These are phyloP conservation scores for Helicolenus hilgendorfi DNA, from an alignment of 2,797 vertebrate genomes.

Conservation along the genomic window DNA sequence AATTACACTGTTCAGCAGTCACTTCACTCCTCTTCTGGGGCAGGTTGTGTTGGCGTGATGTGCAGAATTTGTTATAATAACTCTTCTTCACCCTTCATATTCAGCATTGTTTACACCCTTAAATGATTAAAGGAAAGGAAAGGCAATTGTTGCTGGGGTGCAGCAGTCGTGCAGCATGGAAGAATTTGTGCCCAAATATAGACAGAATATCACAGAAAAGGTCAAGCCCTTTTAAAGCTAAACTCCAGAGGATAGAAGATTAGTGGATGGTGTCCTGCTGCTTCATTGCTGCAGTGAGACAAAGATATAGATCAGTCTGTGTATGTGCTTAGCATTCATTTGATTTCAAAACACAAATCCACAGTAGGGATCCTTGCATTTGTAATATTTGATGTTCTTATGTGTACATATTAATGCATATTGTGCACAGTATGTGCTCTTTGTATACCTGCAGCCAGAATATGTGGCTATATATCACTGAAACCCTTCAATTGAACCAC, in stretches of 20 bases:
- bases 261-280: neutral
- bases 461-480: neutral
- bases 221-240: constrained; percentile 16
- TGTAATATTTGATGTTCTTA: neutral
- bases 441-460: neutral
- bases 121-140: neutral
- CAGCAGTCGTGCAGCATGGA: neutral
- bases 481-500: neutral
- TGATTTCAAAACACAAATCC: neutral
- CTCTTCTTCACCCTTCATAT: neutral
- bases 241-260: constrained; percentile 30
- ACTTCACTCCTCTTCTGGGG: constrained; percentile 11
- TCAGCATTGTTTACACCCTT: neutral
- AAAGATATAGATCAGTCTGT: neutral
- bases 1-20: constrained; percentile 26
- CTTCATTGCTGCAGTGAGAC: neutral
- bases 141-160: neutral
- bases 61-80: neutral
- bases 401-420: neutral
- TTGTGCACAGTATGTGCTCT: neutral
- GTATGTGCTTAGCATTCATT: neutral
- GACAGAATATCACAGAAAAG: constrained; percentile 16
- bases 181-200: constrained; percentile 6
- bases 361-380: neutral
- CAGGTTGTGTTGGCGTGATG: constrained; percentile 21